These are phyloP conservation scores for Formica aserva DNA, from an alignment of 2,888 invertebrate species.

Conservation along the genomic window DNA sequence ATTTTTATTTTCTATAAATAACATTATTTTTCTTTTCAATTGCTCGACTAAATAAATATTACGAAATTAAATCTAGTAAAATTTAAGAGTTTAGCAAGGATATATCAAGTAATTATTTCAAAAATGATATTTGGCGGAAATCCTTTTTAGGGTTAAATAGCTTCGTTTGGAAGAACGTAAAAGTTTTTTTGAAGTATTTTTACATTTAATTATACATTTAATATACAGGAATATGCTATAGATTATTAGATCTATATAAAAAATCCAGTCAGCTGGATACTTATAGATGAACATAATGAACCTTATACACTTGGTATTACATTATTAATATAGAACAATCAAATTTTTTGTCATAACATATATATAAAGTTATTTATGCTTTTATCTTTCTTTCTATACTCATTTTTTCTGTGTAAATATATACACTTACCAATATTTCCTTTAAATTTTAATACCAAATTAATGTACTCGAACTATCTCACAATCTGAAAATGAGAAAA, in stretches of 20 bases:
- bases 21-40: not conserved
- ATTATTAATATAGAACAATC: conserved; percentile 2
- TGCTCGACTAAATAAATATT: conserved; percentile 2
- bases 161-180: not conserved
- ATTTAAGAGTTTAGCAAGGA: not conserved
- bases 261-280: not conserved
- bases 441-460: conserved; percentile 2
- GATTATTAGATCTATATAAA: not conserved
- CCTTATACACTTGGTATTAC: not conserved
- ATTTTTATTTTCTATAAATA: conserved; percentile 5
- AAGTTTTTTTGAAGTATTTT: not conserved
- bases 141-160: not conserved
- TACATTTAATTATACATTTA: not conserved
- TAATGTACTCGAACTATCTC: not conserved
- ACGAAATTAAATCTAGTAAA: not conserved
- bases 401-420: not conserved
- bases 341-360: not conserved
- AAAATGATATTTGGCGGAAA: not conserved
- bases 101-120: conserved; percentile 1
- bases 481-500: not conserved
- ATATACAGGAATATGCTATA: not conserved
- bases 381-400: not conserved
- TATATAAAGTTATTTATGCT: not conserved
- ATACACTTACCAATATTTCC: not conserved
- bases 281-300: not conserved